Evolutionary conservation across 1,140 invertebrate species (phyloP), one percentile per base, ranked within the genome.

Genomic region (Apocrypta bakeri): DNA sequence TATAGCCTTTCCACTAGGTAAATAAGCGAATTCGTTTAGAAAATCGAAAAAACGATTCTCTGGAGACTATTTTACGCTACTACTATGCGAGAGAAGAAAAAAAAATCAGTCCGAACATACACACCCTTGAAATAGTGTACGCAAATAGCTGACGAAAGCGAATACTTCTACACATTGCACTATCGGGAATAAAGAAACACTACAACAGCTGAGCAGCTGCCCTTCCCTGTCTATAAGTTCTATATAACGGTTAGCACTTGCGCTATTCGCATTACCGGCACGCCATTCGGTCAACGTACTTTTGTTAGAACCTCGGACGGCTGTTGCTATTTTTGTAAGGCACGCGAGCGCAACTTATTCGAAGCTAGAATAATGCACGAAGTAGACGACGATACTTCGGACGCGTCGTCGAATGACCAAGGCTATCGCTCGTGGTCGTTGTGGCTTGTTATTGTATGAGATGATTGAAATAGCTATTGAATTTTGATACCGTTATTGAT

Each of bases 231-330:
- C 21, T 42, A 42, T 42, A 56, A 1, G 4, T 6, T 21, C 33
- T 37, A 37, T 37, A 37, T 2, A 42, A 9, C n/a, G 64, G 1
- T 80, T 80, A n/a, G 68, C 69, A 72, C 69, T 80, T 73, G 7
- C n/a, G 14, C 40, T 17, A 56, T 21, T 56, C 48, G 27, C 37
- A 79, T 71, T 71, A 79, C 14, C 29, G 42, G 79, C 71, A 81
- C 69, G 71, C 79, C 7, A 73, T 31, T 42, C 71, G 71, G 75
- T 83, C 81, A 83, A 83, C 37, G 81, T 66, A 83, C 75, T 48
- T 83, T 83, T 77, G 24, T 77, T 33, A 33, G 48, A 21, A 6
- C 48, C 48, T 21, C 9, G 33, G 3, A 9, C 48, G 48, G 48
- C 48, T 56, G 2, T 56, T 56, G 48, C 48, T 56, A 56, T 56